Evolutionary conservation across 2,797 vertebrate species (phyloP).

Genomic region (Sparus aurata): DNA sequence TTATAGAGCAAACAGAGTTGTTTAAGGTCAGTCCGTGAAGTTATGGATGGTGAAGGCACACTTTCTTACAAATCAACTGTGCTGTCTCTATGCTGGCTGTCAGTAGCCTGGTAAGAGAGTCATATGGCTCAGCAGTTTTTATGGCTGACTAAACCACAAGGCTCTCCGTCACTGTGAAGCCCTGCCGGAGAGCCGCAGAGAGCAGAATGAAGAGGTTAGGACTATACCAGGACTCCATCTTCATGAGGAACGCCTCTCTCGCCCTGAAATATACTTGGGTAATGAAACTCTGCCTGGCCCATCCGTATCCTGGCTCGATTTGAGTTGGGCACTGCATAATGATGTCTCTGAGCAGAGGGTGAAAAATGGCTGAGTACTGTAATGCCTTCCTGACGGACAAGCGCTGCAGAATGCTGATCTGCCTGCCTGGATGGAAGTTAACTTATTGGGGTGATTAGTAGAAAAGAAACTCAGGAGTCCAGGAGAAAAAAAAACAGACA

Average conservation of each 20-base stretch:
- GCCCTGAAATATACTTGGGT: slow-evolving; percentile 60
- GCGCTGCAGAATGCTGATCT: slow-evolving; percentile 66
- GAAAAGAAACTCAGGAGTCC: neutral
- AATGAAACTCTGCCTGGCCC: slow-evolving; percentile 52
- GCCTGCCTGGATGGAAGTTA: slow-evolving; percentile 21
- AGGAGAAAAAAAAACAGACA: neutral
- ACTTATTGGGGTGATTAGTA: neutral
- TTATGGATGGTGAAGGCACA: slow-evolving; percentile 6
- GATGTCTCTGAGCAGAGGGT: slow-evolving; percentile 65
- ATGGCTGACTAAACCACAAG: slow-evolving; percentile 49
- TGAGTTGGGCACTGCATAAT: slow-evolving; percentile 48
- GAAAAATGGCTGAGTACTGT: slow-evolving; percentile 70
- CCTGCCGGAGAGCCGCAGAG: slow-evolving; percentile 28
- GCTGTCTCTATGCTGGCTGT: slow-evolving; percentile 23
- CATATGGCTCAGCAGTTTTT: slow-evolving; percentile 58
- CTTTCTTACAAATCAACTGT: slow-evolving; percentile 26
- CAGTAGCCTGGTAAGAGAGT: slow-evolving; percentile 26
- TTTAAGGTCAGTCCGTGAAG: neutral
- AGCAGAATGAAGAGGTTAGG: slow-evolving; percentile 46
- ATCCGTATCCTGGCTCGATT: slow-evolving; percentile 67
- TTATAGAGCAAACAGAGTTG: neutral
- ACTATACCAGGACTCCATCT: slow-evolving; percentile 49
- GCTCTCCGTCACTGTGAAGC: slow-evolving; percentile 37
- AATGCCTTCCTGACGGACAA: slow-evolving; percentile 61
- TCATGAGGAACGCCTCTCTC: slow-evolving; percentile 54